Base-by-base conservation (phyloP, 2,888 invertebrate species). In the Cantharis flavilabris region DNA sequence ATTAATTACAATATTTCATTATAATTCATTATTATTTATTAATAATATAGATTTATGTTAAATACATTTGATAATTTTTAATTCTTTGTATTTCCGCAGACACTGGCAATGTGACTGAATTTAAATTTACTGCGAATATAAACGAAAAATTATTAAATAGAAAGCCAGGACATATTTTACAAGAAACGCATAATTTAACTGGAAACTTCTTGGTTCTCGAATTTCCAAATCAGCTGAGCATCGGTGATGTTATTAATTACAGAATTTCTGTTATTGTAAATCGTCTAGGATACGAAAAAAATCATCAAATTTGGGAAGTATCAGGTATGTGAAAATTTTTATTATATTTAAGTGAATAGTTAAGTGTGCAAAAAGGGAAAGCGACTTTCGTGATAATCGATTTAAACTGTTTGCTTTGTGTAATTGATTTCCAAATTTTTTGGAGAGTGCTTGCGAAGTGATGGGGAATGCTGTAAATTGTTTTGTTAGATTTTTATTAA, bases 71-170 rank as follows among this genome's bases (percentile, higher is more conserved):
- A 26, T 26, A 26, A 23, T 23, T n/a, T 67, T 13, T 26, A 28
- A 18, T 23, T 69, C 7, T 10, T 26, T 13, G 23, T n/a, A 13
- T 23, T 14, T 10, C 70, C 63, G 13, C 18, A 74, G 73, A 69
- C 28, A 13, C 16, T 63, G 49, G 62, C 7, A 69, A 63, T 13
- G 62, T 69, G 3, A 71, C 64, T 9, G 84, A 91, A 7, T 93
- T 94, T 83, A 91, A 89, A 0, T 93, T 94, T 85, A 92, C 94
- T 87, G 93, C 92, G 0, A 92, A 92, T 80, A 83, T 92, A 14
- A 94, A 94, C 85, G 88, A 89, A 26, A 83, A 84, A 0, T 91
- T 94, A 76, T 67, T 65, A 4, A 84, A 85, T 2, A 88, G 87
- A 9, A 90, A 90, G 72, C 87, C 89, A 0, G 94, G 94, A 0